Base-by-base conservation (phyloP, 2,888 invertebrate species). In the Harmothoe impar region DNA sequence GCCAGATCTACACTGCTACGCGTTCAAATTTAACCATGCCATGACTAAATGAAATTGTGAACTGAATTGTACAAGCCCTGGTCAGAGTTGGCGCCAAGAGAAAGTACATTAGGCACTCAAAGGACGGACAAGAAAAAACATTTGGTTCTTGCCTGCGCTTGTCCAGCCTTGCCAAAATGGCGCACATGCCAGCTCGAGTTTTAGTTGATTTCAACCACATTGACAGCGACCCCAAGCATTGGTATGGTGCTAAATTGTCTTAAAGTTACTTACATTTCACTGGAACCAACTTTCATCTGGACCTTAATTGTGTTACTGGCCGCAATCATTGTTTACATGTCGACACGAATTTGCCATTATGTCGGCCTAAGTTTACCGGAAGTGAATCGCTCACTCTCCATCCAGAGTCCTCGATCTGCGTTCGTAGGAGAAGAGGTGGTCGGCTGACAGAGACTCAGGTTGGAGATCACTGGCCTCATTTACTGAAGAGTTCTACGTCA, bases 301-400 rank as follows among this genome's bases (percentile, higher is more conserved):
- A 72, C 25, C 0, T 72, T 29, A 15, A 29, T 29, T 29, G 25
- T 72, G 15, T 15, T 15, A 29, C 72, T 29, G 5, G 25, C 31
- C 25, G 5, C 29, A 29, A 29, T 25, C 15, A 29, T 72, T 25
- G 29, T n/a, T 72, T 29, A 72, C 72, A 29, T 15, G 20, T 62
- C 62, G 62, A 43, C 43, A 43, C 43, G 62, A n/a, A 62, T 62
- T n/a, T n/a, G 23, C 72, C 72, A 72, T 72, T 72, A 72, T 29
- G 72, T 72, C 72, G 72, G 72, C 72, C 72, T 72, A 72, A 72
- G 25, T 15, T 72, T 25, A 3, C 72, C 72, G 72, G 72, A 72
- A 72, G 72, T 72, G 29, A 25, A n/a, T 3, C n/a, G 20, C 62
- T 62, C n/a, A 62, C 23, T n/a, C 20, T 62, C 15, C n/a, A n/a